A percentile compares a stretch with the other conserved stretches of the same genome.
Evolutionary conservation across 2,113 vertebrate genomes (phyloP).

Genomic region (Pygoscelis antarcticus): DNA sequence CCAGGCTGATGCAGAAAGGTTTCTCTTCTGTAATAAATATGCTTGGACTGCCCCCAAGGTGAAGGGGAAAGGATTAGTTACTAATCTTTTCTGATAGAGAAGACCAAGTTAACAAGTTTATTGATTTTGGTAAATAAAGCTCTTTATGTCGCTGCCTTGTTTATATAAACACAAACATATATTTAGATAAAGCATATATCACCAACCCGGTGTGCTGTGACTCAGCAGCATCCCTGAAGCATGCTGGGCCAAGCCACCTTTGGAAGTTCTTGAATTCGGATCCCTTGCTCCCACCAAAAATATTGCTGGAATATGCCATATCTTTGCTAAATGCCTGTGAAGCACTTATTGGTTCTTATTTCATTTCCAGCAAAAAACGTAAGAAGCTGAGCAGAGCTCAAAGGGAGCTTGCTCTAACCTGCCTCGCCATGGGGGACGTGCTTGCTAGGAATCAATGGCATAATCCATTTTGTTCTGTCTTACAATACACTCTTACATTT

Average conservation of each 20-base stretch:
- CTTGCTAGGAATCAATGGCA: not conserved
- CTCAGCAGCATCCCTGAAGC: not conserved
- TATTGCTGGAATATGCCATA: not conserved
- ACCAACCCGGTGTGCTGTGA: not conserved
- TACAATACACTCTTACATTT: not conserved
- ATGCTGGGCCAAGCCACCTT: not conserved
- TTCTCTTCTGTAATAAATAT: not conserved
- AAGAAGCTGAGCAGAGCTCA: not conserved
- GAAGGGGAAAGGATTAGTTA: constrained; percentile 16
- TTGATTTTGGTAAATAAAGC: constrained; percentile 25
- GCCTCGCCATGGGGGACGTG: not conserved
- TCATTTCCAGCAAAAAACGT: not conserved
- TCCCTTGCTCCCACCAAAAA: not conserved
- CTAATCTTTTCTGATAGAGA: not conserved
- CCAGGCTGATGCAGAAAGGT: not conserved
- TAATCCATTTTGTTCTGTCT: not conserved
- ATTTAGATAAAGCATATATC: not conserved
- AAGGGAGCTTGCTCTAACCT: not conserved
- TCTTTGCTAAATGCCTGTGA: not conserved
- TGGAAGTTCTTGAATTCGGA: not conserved
- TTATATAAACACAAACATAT: not conserved
- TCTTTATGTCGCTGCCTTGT: not conserved
- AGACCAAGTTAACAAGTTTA: constrained; percentile 1
- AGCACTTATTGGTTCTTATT: not conserved
- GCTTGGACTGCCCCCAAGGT: not conserved